These are phyloP conservation scores for Drosophila ogumai DNA, from an alignment of 1,140 invertebrate species.

Conservation along the genomic window DNA sequence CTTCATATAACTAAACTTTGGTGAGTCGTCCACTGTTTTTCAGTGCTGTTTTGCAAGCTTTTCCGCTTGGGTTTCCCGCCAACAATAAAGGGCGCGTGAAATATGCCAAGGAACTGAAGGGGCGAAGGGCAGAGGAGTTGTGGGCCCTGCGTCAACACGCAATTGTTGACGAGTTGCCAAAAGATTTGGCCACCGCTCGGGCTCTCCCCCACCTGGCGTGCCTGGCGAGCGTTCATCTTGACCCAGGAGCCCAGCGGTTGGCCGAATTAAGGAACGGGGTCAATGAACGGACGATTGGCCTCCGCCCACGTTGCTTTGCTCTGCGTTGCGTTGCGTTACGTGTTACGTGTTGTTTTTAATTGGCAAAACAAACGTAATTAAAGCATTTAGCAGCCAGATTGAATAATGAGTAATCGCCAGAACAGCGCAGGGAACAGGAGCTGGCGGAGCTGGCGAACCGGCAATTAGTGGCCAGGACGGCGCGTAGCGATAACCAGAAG, in stretches of 20 bases:
- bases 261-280: slow-evolving; percentile 29
- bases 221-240: slow-evolving; percentile 55
- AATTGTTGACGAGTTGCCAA: slow-evolving; percentile 53
- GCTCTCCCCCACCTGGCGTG: slow-evolving; percentile 65
- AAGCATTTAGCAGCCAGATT: slow-evolving; percentile 74
- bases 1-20: no score
- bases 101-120: slow-evolving; percentile 25
- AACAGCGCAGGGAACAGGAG: neutral
- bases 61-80: slow-evolving; percentile 2
- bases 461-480: slow-evolving; percentile 45
- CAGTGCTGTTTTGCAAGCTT: neutral
- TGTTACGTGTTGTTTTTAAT: slow-evolving; percentile 67
- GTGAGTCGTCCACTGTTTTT: neutral
- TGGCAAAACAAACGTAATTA: slow-evolving; percentile 76
- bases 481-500: slow-evolving; percentile 26
- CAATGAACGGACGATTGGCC: slow-evolving; percentile 60
- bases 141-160: slow-evolving; percentile 54
- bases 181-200: slow-evolving; percentile 42
- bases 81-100: slow-evolving; percentile 33
- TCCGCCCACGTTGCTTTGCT: slow-evolving; percentile 4
- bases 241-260: slow-evolving; percentile 7
- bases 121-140: slow-evolving; percentile 1
- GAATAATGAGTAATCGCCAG: slow-evolving; percentile 71
- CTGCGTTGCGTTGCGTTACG: slow-evolving; percentile 22
- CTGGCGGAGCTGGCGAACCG: slow-evolving; percentile 11